Evolutionary conservation across 2,797 vertebrate species (phyloP), one percentile per base, ranked within the genome.

Genomic region (Dipus sagitta): DNA sequence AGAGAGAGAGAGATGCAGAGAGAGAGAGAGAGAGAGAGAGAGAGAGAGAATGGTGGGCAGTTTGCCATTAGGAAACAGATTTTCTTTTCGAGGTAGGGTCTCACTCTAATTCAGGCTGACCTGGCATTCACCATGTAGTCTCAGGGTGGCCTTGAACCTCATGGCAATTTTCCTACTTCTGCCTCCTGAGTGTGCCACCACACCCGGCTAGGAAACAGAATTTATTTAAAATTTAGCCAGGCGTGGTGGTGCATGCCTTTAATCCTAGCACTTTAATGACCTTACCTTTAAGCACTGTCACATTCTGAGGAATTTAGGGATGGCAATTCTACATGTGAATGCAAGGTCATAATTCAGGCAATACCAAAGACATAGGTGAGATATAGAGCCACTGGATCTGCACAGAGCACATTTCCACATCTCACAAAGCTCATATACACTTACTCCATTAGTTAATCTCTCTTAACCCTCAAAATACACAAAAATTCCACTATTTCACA

Each of bases 11-110:
- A n/a, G n/a, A n/a, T n/a, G n/a, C n/a, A n/a, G n/a, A n/a, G n/a
- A n/a, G n/a, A n/a, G n/a, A n/a, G n/a, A n/a, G n/a, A n/a, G n/a
- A n/a, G n/a, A n/a, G n/a, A n/a, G n/a, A n/a, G n/a, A n/a, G n/a
- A n/a, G n/a, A n/a, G 28, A 38, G 17, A 42, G 62, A 70, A n/a
- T 11, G 77, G 38, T 75, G 68, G 26, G n/a, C 71, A 83, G 1
- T 91, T 77, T 85, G 23, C 68, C 13, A 74, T 62, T 78, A 95
- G 34, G 17, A 94, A 92, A 54, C 12, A 34, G 30, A 23, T 38
- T 3, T 38, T 38, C 9, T 47, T 47, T 47, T 47, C 47, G 9
- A 47, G 11, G 47, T 47, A 47, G 47, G 47, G 47, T 47, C 47
- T 47, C 47, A 47, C 5, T 47, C 47, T 47, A 8, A 11, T 11